A percentile compares a stretch with the other conserved stretches of the same genome.
These are phyloP conservation scores for Plebejus melissa DNA, from an alignment of 2,888 invertebrate species.

Conservation along the genomic window DNA sequence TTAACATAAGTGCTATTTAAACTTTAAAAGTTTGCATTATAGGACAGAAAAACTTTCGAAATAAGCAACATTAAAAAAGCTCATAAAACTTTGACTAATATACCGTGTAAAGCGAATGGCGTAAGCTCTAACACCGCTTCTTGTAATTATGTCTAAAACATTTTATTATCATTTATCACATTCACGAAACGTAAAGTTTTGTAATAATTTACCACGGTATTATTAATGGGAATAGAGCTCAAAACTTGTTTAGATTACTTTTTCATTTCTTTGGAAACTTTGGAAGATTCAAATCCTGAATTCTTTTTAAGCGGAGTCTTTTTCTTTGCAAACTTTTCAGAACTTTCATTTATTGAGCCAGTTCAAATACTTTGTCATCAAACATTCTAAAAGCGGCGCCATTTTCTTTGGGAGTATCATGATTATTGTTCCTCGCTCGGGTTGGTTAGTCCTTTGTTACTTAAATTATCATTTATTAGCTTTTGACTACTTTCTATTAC, in stretches of 20 bases:
- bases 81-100: too few relatives aligned
- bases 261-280: not conserved
- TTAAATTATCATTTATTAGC: not conserved
- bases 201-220: not conserved
- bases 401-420: slow-evolving; percentile 19
- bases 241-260: slow-evolving; percentile 9
- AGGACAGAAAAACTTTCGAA: not conserved
- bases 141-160: not conserved
- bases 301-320: not conserved
- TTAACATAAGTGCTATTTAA: too few relatives aligned
- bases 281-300: not conserved
- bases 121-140: not conserved
- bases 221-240: not conserved
- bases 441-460: not conserved
- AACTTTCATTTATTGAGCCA: slow-evolving; percentile 16
- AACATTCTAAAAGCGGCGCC: slow-evolving; percentile 17
- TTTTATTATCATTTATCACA: not conserved
- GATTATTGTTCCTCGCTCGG: not conserved
- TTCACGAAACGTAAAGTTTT: not conserved
- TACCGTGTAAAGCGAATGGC: not conserved
- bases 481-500: not conserved
- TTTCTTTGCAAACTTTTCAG: slow-evolving; percentile 7
- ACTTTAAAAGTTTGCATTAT: not conserved
- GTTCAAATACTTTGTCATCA: slow-evolving; percentile 22
- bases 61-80: too few relatives aligned